phyloP scores from a whole-genome alignment of 2,797 vertebrate species.

The Furcifer pardalis region DNA sequence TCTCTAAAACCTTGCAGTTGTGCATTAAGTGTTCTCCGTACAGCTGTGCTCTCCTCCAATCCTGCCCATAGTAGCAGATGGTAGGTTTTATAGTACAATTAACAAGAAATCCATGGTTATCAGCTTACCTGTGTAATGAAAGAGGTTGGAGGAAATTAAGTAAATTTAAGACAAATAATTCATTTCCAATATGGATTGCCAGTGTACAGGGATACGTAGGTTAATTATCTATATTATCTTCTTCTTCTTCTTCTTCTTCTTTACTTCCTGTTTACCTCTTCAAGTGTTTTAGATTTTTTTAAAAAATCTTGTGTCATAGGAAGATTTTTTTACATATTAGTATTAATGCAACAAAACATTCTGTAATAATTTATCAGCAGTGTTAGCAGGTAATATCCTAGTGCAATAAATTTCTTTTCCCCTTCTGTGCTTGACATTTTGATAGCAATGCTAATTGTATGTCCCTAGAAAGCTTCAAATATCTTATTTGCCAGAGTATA shows the following conservation, averaged over 20 bases:
- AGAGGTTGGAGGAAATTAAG: constrained; percentile 3
- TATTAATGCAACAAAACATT: neutral
- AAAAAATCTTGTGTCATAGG: neutral
- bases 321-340: neutral
- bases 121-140: constrained; percentile 47
- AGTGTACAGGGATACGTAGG: no score
- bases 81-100: constrained; percentile 42
- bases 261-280: no score
- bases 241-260: no score
- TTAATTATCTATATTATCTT: neutral
- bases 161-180: constrained; percentile 17
- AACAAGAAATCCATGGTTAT: constrained; percentile 35
- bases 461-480: neutral
- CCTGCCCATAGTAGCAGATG: constrained; percentile 54
- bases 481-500: no score
- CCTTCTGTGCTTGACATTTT: neutral
- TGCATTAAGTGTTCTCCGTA: constrained; percentile 30
- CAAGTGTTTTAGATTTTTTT: no score
- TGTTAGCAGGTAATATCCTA: neutral
- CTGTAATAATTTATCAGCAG: neutral
- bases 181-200: neutral
- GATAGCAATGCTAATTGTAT: neutral
- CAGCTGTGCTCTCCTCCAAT: constrained; percentile 59
- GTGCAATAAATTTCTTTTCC: neutral
- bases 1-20: constrained; percentile 51